These are phyloP conservation scores for Dicrurus megarhynchus DNA, from an alignment of 2,113 vertebrate genomes.

Conservation along the genomic window DNA sequence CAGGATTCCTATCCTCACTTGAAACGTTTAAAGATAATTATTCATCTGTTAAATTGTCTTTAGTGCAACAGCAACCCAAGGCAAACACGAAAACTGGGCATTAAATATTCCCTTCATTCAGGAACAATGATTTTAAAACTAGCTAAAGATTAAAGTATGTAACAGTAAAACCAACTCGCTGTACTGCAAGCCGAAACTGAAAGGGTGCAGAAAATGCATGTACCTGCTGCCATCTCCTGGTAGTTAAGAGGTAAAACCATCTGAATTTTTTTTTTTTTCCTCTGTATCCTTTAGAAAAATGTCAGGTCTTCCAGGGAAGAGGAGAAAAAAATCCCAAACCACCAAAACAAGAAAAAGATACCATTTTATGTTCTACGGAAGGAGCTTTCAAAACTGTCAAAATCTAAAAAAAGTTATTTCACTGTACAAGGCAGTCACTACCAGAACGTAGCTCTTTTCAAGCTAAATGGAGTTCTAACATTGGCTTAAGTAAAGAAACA, in stretches of 20 bases:
- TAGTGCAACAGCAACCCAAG: not conserved
- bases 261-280: not conserved
- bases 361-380: not conserved
- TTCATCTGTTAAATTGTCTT: not conserved
- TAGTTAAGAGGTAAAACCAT: not conserved
- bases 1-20: not conserved
- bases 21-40: not conserved
- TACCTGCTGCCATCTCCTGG: conserved; percentile 65
- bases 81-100: not conserved
- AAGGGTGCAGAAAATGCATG: not conserved
- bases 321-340: not conserved
- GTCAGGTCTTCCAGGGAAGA: not conserved
- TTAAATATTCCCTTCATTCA: not conserved
- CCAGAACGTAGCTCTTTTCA: not conserved
- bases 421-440: not conserved
- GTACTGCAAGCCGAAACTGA: not conserved
- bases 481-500: not conserved
- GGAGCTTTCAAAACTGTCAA: not conserved
- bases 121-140: not conserved
- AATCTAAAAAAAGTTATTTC: not conserved
- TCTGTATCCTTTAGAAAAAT: not conserved
- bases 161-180: not conserved
- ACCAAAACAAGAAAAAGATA: not conserved
- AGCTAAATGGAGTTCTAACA: not conserved
- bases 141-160: not conserved